Evolutionary conservation across 2,797 vertebrate genomes (phyloP).

Genomic region (Anomalospiza imberbis): DNA sequence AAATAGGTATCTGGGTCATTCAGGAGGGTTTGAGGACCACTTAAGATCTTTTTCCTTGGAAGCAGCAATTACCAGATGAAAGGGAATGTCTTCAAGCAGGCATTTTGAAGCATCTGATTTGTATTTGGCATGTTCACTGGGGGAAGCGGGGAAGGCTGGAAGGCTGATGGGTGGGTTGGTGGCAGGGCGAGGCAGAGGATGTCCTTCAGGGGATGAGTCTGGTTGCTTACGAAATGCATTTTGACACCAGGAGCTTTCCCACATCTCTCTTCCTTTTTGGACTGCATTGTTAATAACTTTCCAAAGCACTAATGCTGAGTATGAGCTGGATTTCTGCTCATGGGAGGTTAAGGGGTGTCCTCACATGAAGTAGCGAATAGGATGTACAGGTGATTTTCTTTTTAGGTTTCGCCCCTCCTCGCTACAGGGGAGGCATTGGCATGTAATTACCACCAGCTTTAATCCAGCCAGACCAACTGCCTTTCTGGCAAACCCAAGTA

Average conservation of each 20-base stretch:
- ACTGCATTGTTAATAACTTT: neutral
- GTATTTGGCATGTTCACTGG: neutral
- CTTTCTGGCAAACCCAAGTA: conserved; percentile 22
- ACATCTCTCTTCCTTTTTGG: neutral
- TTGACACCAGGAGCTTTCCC: neutral
- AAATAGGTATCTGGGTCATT: neutral
- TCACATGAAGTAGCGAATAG: accelerated
- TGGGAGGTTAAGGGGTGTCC: neutral
- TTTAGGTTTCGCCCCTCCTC: neutral
- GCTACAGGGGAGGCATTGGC: neutral
- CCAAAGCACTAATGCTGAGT: neutral
- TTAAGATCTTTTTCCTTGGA: neutral
- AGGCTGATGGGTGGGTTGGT: neutral
- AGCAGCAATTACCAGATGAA: conserved; percentile 42
- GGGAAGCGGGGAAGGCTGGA: neutral
- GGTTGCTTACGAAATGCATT: neutral
- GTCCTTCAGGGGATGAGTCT: neutral
- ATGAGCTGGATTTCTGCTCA: neutral
- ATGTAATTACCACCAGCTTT: neutral
- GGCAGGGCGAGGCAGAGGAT: neutral
- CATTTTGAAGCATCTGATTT: neutral
- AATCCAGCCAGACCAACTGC: conserved; percentile 40
- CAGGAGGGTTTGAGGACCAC: neutral
- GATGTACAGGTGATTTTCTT: neutral
- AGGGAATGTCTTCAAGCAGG: neutral